These are phyloP conservation scores for Ariopsis seemanni DNA, from an alignment of 2,113 vertebrate species.

Conservation along the genomic window DNA sequence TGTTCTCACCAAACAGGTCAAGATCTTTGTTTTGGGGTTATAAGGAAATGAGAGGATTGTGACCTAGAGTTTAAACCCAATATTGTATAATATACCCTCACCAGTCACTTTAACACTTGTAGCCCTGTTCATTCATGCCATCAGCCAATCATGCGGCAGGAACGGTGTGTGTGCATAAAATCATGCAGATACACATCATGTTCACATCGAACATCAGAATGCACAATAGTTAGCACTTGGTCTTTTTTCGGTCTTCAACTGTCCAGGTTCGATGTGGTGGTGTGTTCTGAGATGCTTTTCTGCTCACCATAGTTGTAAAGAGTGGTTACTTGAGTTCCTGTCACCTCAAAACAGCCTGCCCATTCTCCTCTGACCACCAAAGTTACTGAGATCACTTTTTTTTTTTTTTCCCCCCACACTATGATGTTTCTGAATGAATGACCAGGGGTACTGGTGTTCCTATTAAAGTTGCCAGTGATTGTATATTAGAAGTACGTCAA, in stretches of 20 bases:
- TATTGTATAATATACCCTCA: background rate
- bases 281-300: background rate
- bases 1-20: slow-evolving; percentile 85
- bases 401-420: background rate
- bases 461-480: background rate
- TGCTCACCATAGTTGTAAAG: background rate
- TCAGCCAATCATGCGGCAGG: background rate
- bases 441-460: too few relatives aligned
- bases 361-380: background rate
- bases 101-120: background rate
- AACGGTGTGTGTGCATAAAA: background rate
- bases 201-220: background rate
- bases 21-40: background rate
- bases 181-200: background rate
- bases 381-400: background rate
- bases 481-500: background rate
- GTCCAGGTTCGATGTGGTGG: too few relatives aligned
- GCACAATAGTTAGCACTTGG: background rate
- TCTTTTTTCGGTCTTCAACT: background rate
- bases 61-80: background rate
- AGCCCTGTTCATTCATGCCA: background rate
- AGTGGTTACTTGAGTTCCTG: background rate
- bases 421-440: background rate
- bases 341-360: background rate
- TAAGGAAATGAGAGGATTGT: background rate